These are phyloP conservation scores for Halcyon badia DNA, from an alignment of 2,797 vertebrate genomes.

Conservation along the genomic window DNA sequence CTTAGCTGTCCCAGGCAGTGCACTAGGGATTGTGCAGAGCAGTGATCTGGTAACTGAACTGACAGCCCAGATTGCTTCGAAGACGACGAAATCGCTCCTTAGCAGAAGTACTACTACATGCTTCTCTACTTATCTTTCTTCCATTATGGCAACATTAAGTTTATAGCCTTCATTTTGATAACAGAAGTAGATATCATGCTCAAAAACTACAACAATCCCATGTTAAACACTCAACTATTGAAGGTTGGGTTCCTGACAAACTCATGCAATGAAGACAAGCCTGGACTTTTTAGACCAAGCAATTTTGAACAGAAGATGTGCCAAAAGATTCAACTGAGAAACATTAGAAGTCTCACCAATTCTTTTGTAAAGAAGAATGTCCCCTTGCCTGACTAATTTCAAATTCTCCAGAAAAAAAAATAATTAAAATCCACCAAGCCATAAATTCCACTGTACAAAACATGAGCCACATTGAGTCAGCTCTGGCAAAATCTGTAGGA, in stretches of 20 bases:
- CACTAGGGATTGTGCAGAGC: too few species aligned
- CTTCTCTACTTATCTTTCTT: background rate
- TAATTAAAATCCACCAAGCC: background rate
- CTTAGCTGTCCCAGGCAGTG: too few species aligned
- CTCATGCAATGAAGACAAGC: background rate
- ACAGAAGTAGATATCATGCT: background rate
- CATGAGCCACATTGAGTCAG: background rate
- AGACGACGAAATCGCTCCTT: too few species aligned
- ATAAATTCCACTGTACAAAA: background rate
- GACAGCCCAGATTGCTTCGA: too few species aligned
- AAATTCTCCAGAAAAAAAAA: background rate
- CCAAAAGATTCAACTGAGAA: slow-evolving; percentile 1
- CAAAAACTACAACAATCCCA: background rate
- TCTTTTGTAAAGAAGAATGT: background rate
- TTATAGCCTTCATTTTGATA: background rate
- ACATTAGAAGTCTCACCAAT: background rate
- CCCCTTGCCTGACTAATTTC: background rate
- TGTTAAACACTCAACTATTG: background rate
- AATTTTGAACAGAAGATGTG: background rate
- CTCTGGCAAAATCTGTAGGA: background rate
- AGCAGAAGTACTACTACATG: too few species aligned
- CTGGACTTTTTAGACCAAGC: background rate
- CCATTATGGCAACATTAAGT: background rate
- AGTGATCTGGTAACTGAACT: too few species aligned
- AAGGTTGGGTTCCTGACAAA: background rate